These are phyloP conservation scores for Nipponia nippon DNA, from an alignment of 2,113 vertebrate genomes.

Conservation along the genomic window DNA sequence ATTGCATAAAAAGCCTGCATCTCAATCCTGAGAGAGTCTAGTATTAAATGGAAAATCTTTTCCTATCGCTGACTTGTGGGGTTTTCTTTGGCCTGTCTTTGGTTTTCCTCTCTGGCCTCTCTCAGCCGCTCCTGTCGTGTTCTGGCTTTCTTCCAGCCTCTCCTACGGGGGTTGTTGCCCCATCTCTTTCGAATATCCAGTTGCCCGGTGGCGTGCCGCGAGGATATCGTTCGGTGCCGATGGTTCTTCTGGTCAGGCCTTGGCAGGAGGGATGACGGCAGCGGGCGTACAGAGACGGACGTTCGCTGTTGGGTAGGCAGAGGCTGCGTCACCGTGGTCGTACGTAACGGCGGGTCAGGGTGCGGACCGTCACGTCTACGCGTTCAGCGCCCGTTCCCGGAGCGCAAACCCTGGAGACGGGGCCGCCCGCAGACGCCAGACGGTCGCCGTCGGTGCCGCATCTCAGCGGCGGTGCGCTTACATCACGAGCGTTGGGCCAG, in stretches of 20 bases:
- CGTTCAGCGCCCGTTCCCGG: background rate
- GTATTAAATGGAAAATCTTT: constrained; percentile 87
- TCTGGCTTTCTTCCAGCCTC: background rate
- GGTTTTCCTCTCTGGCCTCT: background rate
- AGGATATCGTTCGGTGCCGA: background rate
- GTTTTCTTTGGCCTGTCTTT: background rate
- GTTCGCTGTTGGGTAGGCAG: accelerated
- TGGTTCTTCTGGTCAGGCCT: background rate
- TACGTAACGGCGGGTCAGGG: accelerated
- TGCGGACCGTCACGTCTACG: background rate
- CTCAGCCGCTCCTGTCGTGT: background rate
- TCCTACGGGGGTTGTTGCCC: background rate
- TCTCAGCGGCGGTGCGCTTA: background rate
- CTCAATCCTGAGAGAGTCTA: constrained; percentile 85
- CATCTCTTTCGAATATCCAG: accelerated
- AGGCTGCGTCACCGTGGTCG: accelerated
- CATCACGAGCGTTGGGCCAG: accelerated
- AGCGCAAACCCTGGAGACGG: accelerated
- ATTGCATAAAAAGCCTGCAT: constrained; percentile 85
- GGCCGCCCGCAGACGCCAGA: background rate
- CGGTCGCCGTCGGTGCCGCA: too few species aligned
- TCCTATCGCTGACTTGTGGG: constrained; percentile 59
- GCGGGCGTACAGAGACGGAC: background rate
- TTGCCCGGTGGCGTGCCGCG: accelerated
- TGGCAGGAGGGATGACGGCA: background rate